Evolutionary conservation across 2,113 vertebrate genomes (phyloP).

Genomic region (Ondatra zibethicus): DNA sequence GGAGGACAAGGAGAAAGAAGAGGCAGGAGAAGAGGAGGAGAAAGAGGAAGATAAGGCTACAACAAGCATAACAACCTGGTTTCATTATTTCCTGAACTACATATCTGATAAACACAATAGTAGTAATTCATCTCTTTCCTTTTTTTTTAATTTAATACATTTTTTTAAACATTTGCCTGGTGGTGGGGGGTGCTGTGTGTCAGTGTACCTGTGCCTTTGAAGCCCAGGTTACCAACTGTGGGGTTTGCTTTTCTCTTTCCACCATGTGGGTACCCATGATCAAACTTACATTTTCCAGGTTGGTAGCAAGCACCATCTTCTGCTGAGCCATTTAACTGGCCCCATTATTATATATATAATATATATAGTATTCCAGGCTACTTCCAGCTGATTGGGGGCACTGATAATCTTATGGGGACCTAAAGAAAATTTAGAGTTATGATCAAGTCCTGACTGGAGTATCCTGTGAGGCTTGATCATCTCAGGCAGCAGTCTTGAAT

Average conservation of each 20-base stretch:
- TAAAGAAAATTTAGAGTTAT: no score
- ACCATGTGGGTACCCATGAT: background rate
- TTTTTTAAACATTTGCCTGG: background rate
- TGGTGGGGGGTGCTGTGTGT: background rate
- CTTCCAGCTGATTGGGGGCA: no score
- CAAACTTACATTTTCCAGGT: background rate
- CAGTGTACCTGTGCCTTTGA: background rate
- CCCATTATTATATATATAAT: no score
- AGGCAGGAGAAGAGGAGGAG: background rate
- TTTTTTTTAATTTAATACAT: background rate
- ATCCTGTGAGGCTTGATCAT: no score
- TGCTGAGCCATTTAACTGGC: background rate
- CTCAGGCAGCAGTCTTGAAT: no score
- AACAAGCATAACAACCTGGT: background rate
- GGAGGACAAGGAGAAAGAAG: background rate
- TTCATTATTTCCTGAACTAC: background rate
- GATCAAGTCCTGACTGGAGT: no score
- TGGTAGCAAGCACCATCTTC: background rate
- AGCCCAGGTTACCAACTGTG: background rate
- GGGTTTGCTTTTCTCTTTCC: background rate
- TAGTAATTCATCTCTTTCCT: background rate
- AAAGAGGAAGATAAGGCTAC: background rate
- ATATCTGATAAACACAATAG: background rate
- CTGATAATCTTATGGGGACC: no score
- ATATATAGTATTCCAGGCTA: no score